These are phyloP conservation scores for Parnassius mnemosyne DNA, from an alignment of 2,888 invertebrate species.

Conservation along the genomic window DNA sequence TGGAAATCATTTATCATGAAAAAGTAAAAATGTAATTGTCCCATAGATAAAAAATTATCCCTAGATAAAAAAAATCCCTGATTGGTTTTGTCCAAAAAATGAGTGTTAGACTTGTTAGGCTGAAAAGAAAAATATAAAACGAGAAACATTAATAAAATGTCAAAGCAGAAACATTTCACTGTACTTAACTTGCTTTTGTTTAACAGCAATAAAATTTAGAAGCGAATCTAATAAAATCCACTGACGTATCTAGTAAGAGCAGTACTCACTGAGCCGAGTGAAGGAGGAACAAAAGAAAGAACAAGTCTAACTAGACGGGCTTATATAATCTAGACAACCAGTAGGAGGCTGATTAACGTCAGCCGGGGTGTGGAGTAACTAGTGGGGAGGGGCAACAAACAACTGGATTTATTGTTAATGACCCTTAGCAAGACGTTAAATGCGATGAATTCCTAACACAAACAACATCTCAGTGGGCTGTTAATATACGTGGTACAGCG, in stretches of 20 bases:
- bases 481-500: constrained; percentile 19
- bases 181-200: too few relatives aligned
- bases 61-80: too few relatives aligned
- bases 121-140: too few relatives aligned
- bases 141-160: too few relatives aligned
- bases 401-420: constrained; percentile 72
- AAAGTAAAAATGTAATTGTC: too few relatives aligned
- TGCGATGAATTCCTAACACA: constrained; percentile 58
- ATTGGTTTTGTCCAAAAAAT: too few relatives aligned
- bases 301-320: constrained; percentile 46
- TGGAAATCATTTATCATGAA: too few relatives aligned
- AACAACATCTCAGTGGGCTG: constrained; percentile 32
- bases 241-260: constrained; percentile 32
- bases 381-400: constrained; percentile 55
- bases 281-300: constrained; percentile 49
- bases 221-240: constrained; percentile 50
- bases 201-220: constrained; percentile 5
- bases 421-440: constrained; percentile 60
- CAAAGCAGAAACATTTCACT: too few relatives aligned
- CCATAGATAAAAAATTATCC: too few relatives aligned
- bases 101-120: too few relatives aligned
- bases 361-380: constrained; percentile 48
- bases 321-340: constrained; percentile 59
- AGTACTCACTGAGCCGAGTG: constrained; percentile 48
- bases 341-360: constrained; percentile 71